A percentile compares a stretch with the other conserved stretches of the same genome.
These are phyloP conservation scores for Scaptodrosophila lebanonensis DNA, from an alignment of 1,140 invertebrate genomes.

Conservation along the genomic window DNA sequence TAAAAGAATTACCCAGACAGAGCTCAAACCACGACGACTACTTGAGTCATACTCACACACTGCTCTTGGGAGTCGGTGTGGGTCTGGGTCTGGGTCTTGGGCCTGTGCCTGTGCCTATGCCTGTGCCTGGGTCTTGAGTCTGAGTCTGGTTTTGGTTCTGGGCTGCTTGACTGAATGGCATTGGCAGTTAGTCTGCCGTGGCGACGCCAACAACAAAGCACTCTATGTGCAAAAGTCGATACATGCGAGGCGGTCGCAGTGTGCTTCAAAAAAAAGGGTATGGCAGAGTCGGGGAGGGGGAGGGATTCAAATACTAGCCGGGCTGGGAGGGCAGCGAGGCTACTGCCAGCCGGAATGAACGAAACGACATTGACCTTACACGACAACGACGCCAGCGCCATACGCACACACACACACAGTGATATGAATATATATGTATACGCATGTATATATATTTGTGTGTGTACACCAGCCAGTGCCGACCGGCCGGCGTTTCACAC, in stretches of 20 bases:
- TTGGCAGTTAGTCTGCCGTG: constrained; percentile 17
- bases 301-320: neutral
- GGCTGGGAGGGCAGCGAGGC: constrained; percentile 14
- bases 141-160: neutral
- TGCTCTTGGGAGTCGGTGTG: too few species aligned
- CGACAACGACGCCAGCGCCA: neutral
- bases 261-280: constrained; percentile 9
- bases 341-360: constrained; percentile 18
- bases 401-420: constrained; percentile 15
- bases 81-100: neutral
- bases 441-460: too few species aligned
- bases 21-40: constrained; percentile 24
- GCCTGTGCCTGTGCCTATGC: neutral
- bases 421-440: neutral
- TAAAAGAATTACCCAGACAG: constrained; percentile 39
- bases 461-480: neutral
- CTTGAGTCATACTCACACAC: constrained; percentile 69
- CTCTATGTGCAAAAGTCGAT: constrained; percentile 58
- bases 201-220: constrained; percentile 13
- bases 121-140: neutral
- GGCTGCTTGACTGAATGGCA: constrained; percentile 34
- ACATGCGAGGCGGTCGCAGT: constrained; percentile 50
- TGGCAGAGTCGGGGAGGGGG: neutral
- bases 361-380: constrained; percentile 76
- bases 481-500: neutral